Conservation (phyloP, 2,113 vertebrate genomes). For the Ramphastos sulfuratus region DNA sequence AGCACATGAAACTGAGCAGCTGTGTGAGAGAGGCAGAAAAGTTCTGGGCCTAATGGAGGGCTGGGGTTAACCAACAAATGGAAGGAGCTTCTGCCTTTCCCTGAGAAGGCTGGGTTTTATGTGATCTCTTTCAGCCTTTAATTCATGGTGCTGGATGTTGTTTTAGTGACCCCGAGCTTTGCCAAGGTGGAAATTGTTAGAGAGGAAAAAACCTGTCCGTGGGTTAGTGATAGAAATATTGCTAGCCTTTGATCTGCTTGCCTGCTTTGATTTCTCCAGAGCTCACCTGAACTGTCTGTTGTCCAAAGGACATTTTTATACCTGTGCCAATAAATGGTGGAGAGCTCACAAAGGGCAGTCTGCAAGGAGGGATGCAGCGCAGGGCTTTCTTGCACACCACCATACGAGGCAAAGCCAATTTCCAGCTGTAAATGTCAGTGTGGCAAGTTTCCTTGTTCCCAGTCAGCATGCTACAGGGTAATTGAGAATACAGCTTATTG, state of each 20-base stretch:
- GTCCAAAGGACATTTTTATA: constrained; percentile 36
- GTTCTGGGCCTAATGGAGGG: not conserved
- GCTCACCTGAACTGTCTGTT: constrained; percentile 29
- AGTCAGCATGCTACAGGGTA: constrained; percentile 29
- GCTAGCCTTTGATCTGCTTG: constrained; percentile 19
- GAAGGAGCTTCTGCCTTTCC: not conserved
- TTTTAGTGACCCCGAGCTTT: not conserved
- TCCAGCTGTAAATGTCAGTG: constrained; percentile 15
- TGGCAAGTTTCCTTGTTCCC: constrained; percentile 33
- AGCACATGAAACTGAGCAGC: not conserved
- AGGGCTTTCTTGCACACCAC: constrained; percentile 2
- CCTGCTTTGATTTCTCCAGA: constrained; percentile 37
- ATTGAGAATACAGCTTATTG: constrained; percentile 50
- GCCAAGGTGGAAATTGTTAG: not conserved
- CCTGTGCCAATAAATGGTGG: not conserved
- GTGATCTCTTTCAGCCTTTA: not conserved
- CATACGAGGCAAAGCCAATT: constrained; percentile 10
- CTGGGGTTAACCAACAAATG: not conserved
- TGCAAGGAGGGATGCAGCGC: not conserved
- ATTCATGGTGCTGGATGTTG: not conserved
- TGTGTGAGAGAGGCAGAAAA: not conserved
- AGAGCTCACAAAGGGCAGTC: not conserved
- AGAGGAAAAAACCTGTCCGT: not conserved
- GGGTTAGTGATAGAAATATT: constrained; percentile 10
- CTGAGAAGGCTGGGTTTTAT: not conserved